phyloP scores from a whole-genome alignment of 2,888 invertebrate species.

The Muscina levida region DNA sequence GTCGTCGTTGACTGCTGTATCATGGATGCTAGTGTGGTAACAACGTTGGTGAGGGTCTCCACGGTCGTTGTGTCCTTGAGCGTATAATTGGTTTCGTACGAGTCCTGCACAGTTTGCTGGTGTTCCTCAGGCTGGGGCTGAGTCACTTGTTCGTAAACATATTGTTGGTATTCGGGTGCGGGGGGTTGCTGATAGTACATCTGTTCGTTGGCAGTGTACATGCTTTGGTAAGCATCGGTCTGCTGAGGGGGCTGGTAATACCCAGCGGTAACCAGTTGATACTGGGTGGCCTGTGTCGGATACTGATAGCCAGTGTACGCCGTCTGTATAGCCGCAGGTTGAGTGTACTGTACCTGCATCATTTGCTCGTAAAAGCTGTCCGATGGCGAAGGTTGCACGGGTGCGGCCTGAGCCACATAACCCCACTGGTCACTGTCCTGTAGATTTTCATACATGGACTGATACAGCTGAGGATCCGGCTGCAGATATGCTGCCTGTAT shows the following conservation, averaged over 20 bases:
- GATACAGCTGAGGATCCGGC: constrained; percentile 75
- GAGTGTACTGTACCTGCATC: constrained; percentile 75
- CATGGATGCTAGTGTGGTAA: constrained; percentile 71
- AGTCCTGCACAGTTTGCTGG: constrained; percentile 37
- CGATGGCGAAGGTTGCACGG: constrained; percentile 59
- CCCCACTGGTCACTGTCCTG: constrained; percentile 75
- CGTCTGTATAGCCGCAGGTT: constrained; percentile 61
- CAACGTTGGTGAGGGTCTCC: constrained; percentile 70
- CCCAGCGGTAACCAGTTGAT: constrained; percentile 74
- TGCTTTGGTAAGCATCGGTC: constrained; percentile 71
- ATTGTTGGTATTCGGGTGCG: constrained; percentile 67
- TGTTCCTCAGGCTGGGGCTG: constrained; percentile 37
- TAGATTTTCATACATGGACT: constrained; percentile 75
- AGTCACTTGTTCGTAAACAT: constrained; percentile 38
- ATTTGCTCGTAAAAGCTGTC: constrained; percentile 77
- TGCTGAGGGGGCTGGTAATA: constrained; percentile 72
- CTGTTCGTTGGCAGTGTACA: constrained; percentile 64
- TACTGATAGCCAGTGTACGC: constrained; percentile 70
- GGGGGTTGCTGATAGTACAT: constrained; percentile 71
- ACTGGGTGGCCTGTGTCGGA: constrained; percentile 71
- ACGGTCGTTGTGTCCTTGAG: constrained; percentile 65
- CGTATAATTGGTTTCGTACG: constrained; percentile 41
- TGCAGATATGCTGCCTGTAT: constrained; percentile 76
- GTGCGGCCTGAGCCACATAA: constrained; percentile 51
- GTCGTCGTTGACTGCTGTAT: constrained; percentile 70